phyloP scores from a whole-genome alignment of 1,140 invertebrate genomes.

The Lasioglossum albipes region DNA sequence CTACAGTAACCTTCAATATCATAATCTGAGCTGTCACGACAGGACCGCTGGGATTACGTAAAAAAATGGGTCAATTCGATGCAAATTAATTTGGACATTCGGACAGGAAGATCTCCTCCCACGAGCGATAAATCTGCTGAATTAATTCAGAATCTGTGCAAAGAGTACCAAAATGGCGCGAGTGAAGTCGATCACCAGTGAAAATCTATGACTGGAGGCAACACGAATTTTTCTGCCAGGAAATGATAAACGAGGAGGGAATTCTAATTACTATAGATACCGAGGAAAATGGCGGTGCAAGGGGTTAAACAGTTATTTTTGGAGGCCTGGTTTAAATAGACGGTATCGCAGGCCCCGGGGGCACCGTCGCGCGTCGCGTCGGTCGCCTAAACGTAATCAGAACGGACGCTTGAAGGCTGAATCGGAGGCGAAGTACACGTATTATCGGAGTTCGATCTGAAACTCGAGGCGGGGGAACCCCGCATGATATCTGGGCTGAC shows the following conservation, averaged over 20 bases:
- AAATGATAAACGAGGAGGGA: no score
- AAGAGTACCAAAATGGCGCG: no score
- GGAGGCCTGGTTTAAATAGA: neutral
- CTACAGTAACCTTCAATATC: neutral
- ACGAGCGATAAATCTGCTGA: neutral
- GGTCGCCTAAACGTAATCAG: no score
- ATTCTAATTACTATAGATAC: no score
- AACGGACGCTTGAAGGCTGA: neutral
- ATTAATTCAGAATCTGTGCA: no score
- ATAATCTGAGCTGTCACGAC: neutral
- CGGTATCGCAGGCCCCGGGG: neutral
- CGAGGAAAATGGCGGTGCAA: no score
- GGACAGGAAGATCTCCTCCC: neutral
- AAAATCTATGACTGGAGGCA: no score
- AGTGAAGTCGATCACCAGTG: no score
- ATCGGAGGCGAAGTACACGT: neutral
- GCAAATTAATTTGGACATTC: neutral
- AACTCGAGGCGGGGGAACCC: neutral
- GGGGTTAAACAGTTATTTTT: no score
- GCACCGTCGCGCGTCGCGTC: no score
- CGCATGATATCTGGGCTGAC: slow-evolving; percentile 28
- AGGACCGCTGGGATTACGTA: neutral
- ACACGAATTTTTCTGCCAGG: no score
- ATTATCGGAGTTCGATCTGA: slow-evolving; percentile 20
- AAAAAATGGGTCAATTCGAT: neutral